Conservation (phyloP, 2,888 invertebrate species). For the Lycophotia porphyrea region DNA sequence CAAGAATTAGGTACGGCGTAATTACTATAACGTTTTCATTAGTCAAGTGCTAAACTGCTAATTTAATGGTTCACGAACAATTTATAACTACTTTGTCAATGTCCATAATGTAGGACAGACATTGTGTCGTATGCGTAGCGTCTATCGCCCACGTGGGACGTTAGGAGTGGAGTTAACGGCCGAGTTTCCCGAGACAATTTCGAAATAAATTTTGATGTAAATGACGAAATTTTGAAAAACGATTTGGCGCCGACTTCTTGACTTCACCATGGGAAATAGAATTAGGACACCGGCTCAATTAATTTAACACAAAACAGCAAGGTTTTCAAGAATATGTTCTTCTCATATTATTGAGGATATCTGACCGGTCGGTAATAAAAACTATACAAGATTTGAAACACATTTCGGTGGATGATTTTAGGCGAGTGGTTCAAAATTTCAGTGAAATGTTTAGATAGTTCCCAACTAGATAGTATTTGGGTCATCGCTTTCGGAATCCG, state of each 20-base stretch:
- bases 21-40: constrained; percentile 58
- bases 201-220: constrained; percentile 57
- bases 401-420: constrained; percentile 31
- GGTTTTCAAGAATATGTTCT: constrained; percentile 13
- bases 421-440: constrained; percentile 70
- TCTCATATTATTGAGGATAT: constrained; percentile 11
- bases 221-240: constrained; percentile 65
- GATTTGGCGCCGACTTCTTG: constrained; percentile 31
- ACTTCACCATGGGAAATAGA: constrained; percentile 38
- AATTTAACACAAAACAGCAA: constrained; percentile 26
- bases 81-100: constrained; percentile 70
- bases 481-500: constrained; percentile 82
- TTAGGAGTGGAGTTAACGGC: constrained; percentile 51
- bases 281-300: constrained; percentile 43
- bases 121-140: constrained; percentile 56
- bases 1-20: constrained; percentile 32
- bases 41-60: constrained; percentile 57
- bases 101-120: constrained; percentile 70
- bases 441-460: constrained; percentile 76
- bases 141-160: constrained; percentile 66
- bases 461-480: constrained; percentile 82
- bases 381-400: constrained; percentile 25
- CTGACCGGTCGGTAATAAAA: constrained; percentile 31
- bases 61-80: constrained; percentile 64
- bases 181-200: constrained; percentile 60